Conservation (phyloP, 2,888 invertebrate species). For the Ferrisia virgata region DNA sequence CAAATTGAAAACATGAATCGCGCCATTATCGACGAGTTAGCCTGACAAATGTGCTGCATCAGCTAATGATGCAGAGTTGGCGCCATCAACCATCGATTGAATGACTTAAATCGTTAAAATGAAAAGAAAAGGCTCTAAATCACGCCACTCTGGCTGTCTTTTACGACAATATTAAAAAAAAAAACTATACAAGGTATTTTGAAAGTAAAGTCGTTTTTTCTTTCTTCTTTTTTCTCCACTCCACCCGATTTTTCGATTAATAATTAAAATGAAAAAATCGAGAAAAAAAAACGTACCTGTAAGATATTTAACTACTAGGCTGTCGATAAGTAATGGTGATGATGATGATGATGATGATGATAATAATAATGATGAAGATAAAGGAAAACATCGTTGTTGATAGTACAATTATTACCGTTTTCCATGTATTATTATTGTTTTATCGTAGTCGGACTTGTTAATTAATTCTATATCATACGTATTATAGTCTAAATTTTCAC, state of each 20-base stretch:
- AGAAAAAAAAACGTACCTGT: not conserved
- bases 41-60: slow-evolving; percentile 42
- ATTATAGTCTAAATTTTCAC: not conserved
- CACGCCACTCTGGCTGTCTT: not conserved
- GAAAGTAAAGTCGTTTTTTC: not conserved
- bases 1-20: slow-evolving; percentile 3
- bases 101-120: too few species aligned
- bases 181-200: slow-evolving; percentile 29
- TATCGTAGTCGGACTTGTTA: slow-evolving; percentile 20
- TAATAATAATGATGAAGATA: not conserved
- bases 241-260: too few species aligned
- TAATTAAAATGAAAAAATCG: not conserved
- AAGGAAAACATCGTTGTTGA: not conserved
- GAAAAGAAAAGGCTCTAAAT: too few species aligned
- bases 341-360: not conserved
- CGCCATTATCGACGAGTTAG: slow-evolving; percentile 10
- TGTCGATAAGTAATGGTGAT: not conserved
- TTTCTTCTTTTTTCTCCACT: not conserved
- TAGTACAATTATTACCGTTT: not conserved
- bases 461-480: slow-evolving; percentile 36
- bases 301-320: not conserved
- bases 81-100: not conserved
- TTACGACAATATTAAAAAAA: slow-evolving; percentile 25
- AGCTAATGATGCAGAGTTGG: slow-evolving; percentile 33
- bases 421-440: not conserved